Evolutionary conservation across 2,113 vertebrate species (phyloP).

Genomic region (Accipiter virgatus): DNA sequence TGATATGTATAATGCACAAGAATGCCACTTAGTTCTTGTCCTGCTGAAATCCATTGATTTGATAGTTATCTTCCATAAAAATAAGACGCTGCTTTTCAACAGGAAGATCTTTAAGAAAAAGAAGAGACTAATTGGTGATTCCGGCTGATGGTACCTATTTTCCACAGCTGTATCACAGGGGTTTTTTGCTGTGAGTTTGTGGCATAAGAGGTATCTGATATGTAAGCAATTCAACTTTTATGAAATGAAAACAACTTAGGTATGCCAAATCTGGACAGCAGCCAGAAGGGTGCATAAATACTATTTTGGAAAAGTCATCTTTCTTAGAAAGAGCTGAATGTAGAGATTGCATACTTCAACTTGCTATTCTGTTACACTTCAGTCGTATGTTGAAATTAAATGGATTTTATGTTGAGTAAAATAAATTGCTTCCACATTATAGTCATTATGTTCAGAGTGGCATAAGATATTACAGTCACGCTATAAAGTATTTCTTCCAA

Average conservation of each 20-base stretch:
- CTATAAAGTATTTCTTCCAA: background rate
- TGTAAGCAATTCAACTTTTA: background rate
- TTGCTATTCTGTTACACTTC: background rate
- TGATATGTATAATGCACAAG: background rate
- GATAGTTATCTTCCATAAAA: background rate
- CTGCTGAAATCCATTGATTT: background rate
- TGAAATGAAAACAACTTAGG: background rate
- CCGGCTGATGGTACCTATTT: background rate
- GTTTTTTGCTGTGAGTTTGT: background rate
- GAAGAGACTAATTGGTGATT: background rate
- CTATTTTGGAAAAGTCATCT: constrained; percentile 4
- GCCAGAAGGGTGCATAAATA: constrained; percentile 7
- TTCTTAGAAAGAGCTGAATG: constrained; percentile 8
- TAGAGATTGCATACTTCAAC: background rate
- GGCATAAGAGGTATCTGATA: background rate
- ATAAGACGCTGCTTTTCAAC: background rate
- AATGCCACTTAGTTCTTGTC: background rate
- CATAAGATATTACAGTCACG: background rate
- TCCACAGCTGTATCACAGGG: background rate
- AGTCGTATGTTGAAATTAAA: background rate
- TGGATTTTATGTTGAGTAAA: background rate
- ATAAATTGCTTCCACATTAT: background rate
- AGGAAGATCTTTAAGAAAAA: background rate
- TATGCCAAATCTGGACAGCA: constrained; percentile 10
- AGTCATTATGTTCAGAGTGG: background rate